Base-by-base conservation (phyloP, 2,113 vertebrate species). In the Tiliqua scincoides region DNA sequence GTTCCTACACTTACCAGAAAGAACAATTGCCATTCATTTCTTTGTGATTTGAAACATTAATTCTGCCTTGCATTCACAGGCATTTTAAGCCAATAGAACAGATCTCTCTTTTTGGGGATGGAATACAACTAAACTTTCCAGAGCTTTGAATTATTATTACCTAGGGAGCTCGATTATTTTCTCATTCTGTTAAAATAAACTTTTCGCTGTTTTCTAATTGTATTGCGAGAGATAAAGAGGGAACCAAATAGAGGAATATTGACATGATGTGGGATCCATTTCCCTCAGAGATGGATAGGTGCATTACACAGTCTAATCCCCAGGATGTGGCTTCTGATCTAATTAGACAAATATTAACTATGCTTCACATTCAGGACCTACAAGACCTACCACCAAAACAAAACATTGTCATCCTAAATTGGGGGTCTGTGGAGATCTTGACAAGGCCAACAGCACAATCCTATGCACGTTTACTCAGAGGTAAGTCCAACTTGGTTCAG, bases 201-300 rank as follows among this genome's bases (percentile, higher is more conserved):
- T 86, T 27, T 74, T 32, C 8, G 40, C 15, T 80, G 73, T n/a
- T 87, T 87, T 86, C 68, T 80, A 89, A 84, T 89, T 70, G 71
- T 70, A 57, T 35, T 84, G 76, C 32, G 63, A 48, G 71, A 89
- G 82, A 89, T 83, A 83, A 71, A 83, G 76, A 80, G 65, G 78
- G 65, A 82, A 65, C 71, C 79, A 81, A 88, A 88, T 73, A 84
- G 76, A 87, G 73, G 52, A 80, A 73, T 65, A 74, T 75, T 32
- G 40, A 80, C 78, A 67, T 83, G 82, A 59, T 67, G 35, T 85
- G 67, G 67, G 57, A 65, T 74, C 80, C 80, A 79, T 82, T 81
- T 85, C 48, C 79, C n/a, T 86, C 78, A 30, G 61, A 84, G 74
- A 79, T 72, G 84, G 68, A 88, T 83, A 71, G 74, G 73, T 83